Percentiles rank a stretch among this genome's conserved stretches.
Evolutionary conservation across 2,888 invertebrate genomes (phyloP).

Genomic region (Allophyes oxyacanthae): DNA sequence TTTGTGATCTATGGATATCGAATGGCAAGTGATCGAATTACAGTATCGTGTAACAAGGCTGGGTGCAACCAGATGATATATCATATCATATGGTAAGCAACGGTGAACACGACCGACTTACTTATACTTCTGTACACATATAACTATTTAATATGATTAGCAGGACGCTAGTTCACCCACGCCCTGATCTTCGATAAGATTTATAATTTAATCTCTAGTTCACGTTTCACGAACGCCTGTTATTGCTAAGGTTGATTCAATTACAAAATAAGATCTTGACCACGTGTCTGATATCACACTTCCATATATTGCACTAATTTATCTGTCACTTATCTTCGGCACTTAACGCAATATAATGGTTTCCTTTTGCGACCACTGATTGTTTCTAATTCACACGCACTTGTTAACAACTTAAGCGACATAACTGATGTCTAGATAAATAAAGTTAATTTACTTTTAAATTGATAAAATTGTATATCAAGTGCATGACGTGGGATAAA

Average conservation of each 20-base stretch:
- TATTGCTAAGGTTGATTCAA: slow-evolving; percentile 31
- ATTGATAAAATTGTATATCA: slow-evolving; percentile 27
- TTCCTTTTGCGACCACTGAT: slow-evolving; percentile 55
- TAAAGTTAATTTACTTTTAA: slow-evolving; percentile 22
- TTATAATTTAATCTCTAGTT: slow-evolving; percentile 62
- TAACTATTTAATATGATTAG: slow-evolving; percentile 65
- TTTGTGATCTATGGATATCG: slow-evolving; percentile 77
- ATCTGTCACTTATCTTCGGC: slow-evolving; percentile 49
- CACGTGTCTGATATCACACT: slow-evolving; percentile 26
- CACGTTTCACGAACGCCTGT: slow-evolving; percentile 56
- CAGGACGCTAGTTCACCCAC: slow-evolving; percentile 62
- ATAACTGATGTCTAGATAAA: slow-evolving; percentile 10
- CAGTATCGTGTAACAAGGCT: slow-evolving; percentile 84
- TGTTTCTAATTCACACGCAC: slow-evolving; percentile 51
- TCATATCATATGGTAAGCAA: slow-evolving; percentile 85
- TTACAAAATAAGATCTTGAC: slow-evolving; percentile 24
- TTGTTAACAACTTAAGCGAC: slow-evolving; percentile 37
- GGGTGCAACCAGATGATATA: slow-evolving; percentile 79
- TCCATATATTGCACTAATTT: slow-evolving; percentile 31
- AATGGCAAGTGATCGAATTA: slow-evolving; percentile 76
- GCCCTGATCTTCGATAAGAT: slow-evolving; percentile 67
- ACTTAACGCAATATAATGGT: slow-evolving; percentile 33
- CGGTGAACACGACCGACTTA: slow-evolving; percentile 79
- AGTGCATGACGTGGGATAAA: slow-evolving; percentile 47
- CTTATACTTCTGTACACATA: slow-evolving; percentile 60